Evolutionary conservation across 2,888 invertebrate species (phyloP).

Genomic region (Cephus pygmeus): DNA sequence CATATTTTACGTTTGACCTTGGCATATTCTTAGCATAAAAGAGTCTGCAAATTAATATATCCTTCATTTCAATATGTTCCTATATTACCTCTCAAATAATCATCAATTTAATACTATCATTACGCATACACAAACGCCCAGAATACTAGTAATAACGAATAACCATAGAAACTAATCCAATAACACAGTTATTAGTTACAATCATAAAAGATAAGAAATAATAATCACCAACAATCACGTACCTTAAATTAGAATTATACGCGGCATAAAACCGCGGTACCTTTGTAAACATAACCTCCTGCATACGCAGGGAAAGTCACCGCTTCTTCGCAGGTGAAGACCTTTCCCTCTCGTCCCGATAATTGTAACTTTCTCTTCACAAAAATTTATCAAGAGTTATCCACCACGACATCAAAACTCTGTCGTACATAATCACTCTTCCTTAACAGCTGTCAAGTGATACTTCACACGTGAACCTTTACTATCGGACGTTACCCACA

Average conservation of each 20-base stretch:
- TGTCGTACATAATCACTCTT: slow-evolving; percentile 25
- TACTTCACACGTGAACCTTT: slow-evolving; percentile 5
- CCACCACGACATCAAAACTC: slow-evolving; percentile 21
- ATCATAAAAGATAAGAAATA: background rate
- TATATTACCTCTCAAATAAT: background rate
- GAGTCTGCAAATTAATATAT: slow-evolving; percentile 16
- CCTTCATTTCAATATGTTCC: background rate
- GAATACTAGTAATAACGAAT: background rate
- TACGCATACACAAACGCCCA: background rate
- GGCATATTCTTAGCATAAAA: slow-evolving; percentile 50
- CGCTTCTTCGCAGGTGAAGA: background rate
- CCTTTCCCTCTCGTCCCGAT: background rate
- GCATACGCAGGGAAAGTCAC: background rate
- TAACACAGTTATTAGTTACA: background rate
- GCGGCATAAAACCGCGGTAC: slow-evolving; percentile 1
- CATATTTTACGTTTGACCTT: slow-evolving; percentile 60
- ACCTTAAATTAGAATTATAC: background rate
- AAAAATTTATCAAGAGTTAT: background rate
- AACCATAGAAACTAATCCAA: background rate
- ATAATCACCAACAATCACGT: background rate
- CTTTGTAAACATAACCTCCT: slow-evolving; percentile 34
- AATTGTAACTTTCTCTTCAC: background rate
- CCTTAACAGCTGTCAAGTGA: slow-evolving; percentile 30
- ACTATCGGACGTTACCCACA: background rate
- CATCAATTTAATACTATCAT: background rate